These are phyloP conservation scores for Drosophila simulans DNA, from an alignment of 1,140 invertebrate species.

Conservation along the genomic window DNA sequence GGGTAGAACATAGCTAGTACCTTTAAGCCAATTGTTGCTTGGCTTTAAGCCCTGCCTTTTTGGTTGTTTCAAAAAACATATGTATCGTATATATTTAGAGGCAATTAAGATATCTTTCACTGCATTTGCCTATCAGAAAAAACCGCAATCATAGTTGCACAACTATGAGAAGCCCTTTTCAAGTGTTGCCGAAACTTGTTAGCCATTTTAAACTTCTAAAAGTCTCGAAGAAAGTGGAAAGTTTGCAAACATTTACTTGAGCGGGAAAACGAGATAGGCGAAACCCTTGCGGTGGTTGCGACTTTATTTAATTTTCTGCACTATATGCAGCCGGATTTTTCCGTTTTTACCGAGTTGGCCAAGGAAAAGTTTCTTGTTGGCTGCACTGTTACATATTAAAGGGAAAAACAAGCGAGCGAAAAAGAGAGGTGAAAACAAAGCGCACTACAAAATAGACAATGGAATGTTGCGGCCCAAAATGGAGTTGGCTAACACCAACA, in stretches of 20 bases:
- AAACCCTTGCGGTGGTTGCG: conserved; percentile 11
- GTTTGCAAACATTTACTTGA: not conserved
- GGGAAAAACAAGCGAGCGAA: conserved; percentile 22
- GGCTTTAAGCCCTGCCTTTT: not conserved
- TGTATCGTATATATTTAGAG: no score
- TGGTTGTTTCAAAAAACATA: not conserved
- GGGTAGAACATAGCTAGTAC: conserved; percentile 40
- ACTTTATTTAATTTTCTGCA: conserved; percentile 26
- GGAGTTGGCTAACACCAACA: conserved; percentile 76
- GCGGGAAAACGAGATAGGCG: not conserved
- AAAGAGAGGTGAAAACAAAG: conserved; percentile 54
- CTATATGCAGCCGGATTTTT: conserved; percentile 8
- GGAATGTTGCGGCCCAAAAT: conserved; percentile 74
- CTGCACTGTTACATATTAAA: conserved; percentile 37
- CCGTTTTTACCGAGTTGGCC: not conserved
- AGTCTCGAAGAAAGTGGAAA: conserved; percentile 22
- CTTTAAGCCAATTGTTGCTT: no score
- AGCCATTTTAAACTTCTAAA: conserved; percentile 1
- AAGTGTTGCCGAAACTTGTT: not conserved
- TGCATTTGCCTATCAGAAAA: not conserved
- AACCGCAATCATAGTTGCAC: not conserved
- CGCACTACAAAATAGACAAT: conserved; percentile 74
- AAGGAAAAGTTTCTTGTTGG: conserved; percentile 31
- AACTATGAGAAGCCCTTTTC: not conserved
- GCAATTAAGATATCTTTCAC: not conserved